Conservation (phyloP, 1,140 invertebrate species). For the Caenorhabditis inopinata region DNA sequence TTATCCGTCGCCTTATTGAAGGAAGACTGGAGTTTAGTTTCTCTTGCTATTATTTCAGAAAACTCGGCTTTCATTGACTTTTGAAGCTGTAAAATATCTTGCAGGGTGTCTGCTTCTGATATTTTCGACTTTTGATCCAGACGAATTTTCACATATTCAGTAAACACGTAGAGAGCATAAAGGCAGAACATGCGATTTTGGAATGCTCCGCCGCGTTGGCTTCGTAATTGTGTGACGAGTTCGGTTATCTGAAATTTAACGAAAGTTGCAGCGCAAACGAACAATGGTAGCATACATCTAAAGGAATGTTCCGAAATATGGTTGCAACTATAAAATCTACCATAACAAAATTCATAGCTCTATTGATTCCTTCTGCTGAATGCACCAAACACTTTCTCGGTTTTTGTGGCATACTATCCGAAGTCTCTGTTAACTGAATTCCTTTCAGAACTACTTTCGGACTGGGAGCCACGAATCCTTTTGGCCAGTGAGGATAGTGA, state of each 20-base stretch:
- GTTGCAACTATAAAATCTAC: background rate
- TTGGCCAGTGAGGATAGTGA: slow-evolving; percentile 12
- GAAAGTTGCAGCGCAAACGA: background rate
- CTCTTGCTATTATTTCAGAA: no score
- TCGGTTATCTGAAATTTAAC: background rate
- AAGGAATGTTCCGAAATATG: background rate
- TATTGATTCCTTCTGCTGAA: background rate
- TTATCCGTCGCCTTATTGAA: no score
- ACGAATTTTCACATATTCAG: no score
- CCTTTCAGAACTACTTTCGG: slow-evolving; percentile 1
- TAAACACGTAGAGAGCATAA: no score
- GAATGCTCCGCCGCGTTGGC: background rate
- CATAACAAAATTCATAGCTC: background rate
- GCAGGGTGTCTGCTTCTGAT: no score
- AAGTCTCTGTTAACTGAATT: background rate
- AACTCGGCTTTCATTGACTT: no score
- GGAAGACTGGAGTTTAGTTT: no score
- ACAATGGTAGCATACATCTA: background rate
- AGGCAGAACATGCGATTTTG: no score
- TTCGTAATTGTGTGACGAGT: background rate
- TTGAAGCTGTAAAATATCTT: no score
- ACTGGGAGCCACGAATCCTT: background rate
- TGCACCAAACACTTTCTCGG: background rate
- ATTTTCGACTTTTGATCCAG: no score
- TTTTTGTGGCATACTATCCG: background rate